Evolutionary conservation across 2,113 vertebrate species (phyloP), one percentile per base, ranked within the genome.

Genomic region (Falco punctatus): DNA sequence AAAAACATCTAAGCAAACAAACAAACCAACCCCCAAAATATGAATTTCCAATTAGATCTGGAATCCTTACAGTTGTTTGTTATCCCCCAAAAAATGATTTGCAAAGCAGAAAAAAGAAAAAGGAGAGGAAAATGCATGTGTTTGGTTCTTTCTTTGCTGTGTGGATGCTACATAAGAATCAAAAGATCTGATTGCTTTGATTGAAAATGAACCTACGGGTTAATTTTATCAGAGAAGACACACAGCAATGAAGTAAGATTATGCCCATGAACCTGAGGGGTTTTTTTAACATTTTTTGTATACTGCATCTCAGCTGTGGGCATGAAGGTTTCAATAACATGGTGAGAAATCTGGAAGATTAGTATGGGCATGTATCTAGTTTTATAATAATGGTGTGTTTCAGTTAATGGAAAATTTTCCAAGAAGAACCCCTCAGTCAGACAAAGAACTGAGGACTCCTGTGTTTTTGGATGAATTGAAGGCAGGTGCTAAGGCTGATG

Each of bases 301-400:
- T 11, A 10, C 4, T 17, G 11, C 9, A n/a, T 35, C 61, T 62
- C 71, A 59, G 80, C 64, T 44, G 3, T 6, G 52, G 33, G 32
- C 66, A 62, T 0, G 0, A 46, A 55, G 66, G 18, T 30, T 35
- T 72, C 84, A 38, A 0, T 15, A 32, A 4, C 1, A 5, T 1
- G 5, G 57, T 0, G 4, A 71, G 46, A 71, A 67, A 55, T 32
- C 51, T 14, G 20, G 4, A 22, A 51, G 67, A 33, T 32, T 2
- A 19, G 16, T 2, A 11, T 9, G 22, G 49, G 27, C 49, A 3
- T 0, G n/a, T 27, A 17, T 15, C 48, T 6, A 16, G 66, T 8
- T 51, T n/a, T 55, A 22, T n/a, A 54, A 67, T 3, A 18, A 1
- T 1, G 33, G 9, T 18, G 27, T 42, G 35, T 28, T 62, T 48